A percentile compares a stretch with the other conserved stretches of the same genome.
Conservation (phyloP, 2,797 vertebrate species). For the Psittacula derbiana region DNA sequence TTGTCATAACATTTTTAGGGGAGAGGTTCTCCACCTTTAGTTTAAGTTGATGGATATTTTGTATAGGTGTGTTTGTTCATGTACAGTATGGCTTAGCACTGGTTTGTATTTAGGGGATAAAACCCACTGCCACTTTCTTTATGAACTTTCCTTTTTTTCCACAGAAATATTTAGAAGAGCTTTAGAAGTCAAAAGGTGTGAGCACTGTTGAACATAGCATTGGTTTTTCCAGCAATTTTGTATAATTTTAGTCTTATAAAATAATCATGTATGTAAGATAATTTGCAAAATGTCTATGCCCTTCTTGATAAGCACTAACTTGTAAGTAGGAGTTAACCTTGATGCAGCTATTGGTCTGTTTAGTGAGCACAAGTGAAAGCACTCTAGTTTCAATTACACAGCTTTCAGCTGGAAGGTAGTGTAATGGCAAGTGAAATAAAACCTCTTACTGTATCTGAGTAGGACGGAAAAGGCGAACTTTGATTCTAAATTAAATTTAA, state of each 20-base stretch:
- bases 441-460: not conserved
- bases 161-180: not conserved
- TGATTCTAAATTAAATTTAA: not conserved
- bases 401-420: not conserved
- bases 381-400: not conserved
- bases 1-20: not conserved
- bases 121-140: not conserved
- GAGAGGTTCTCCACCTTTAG: not conserved
- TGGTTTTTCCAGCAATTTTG: not conserved
- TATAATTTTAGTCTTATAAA: not conserved
- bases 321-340: not conserved
- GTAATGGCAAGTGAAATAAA: not conserved
- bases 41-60: not conserved
- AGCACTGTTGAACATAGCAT: not conserved
- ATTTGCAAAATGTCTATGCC: not conserved
- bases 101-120: not conserved
- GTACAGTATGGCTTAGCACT: not conserved
- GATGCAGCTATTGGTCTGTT: not conserved
- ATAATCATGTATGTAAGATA: not conserved
- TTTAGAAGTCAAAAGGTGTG: not conserved
- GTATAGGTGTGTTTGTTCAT: not conserved
- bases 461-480: not conserved
- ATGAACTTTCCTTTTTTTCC: not conserved
- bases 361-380: not conserved
- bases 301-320: not conserved